A percentile compares a stretch with the other conserved stretches of the same genome.
Evolutionary conservation across 2,888 invertebrate species (phyloP).

Genomic region (Drosophila imparisetae): DNA sequence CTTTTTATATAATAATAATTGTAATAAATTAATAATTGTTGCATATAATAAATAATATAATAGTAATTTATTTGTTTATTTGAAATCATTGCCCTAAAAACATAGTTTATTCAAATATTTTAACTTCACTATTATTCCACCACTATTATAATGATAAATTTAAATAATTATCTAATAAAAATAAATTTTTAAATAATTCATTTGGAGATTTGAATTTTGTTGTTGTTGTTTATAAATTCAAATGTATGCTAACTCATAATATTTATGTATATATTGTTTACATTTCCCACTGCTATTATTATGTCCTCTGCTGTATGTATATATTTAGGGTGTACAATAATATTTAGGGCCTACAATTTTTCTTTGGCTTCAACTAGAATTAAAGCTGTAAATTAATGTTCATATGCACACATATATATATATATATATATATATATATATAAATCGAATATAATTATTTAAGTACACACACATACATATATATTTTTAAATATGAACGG

Average conservation of each 20-base stretch:
- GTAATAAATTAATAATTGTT: background rate
- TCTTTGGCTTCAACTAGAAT: background rate
- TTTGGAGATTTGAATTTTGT: background rate
- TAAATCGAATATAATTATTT: background rate
- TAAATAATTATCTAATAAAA: background rate
- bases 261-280: background rate
- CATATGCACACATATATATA: background rate
- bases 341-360: background rate
- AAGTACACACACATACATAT: background rate
- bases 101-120: background rate
- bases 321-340: background rate
- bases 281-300: background rate
- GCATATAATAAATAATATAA: background rate
- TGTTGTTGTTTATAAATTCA: background rate
- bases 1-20: background rate
- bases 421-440: background rate
- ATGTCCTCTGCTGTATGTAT: background rate
- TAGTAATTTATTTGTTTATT: background rate
- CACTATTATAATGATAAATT: background rate
- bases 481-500: background rate
- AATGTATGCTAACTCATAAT: background rate
- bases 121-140: background rate
- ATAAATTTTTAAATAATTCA: background rate
- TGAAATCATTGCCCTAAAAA: background rate
- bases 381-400: background rate